These are phyloP conservation scores for Cheilosia grossa DNA, from an alignment of 2,888 invertebrate species.

Conservation along the genomic window DNA sequence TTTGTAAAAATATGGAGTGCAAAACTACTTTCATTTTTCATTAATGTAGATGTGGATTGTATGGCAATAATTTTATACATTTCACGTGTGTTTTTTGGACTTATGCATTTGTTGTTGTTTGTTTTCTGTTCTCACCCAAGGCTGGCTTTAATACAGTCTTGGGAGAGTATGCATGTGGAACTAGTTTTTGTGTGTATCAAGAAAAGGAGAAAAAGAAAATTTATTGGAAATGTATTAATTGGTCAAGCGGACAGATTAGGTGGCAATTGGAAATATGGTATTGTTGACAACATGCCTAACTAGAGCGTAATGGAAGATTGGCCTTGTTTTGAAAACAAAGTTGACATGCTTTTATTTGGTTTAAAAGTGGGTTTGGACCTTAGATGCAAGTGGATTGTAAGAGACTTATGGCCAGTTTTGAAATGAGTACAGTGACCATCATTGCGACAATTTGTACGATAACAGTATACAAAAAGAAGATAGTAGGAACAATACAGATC, in stretches of 20 bases:
- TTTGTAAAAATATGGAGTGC: conserved; percentile 43
- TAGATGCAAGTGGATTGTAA: background rate
- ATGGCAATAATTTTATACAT: conserved; percentile 31
- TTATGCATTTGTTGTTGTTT: background rate
- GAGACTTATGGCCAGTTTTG: too few relatives aligned
- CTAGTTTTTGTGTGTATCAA: conserved; percentile 29
- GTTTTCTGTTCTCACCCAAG: background rate
- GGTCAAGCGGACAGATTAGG: conserved; percentile 8
- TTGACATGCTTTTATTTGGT: too few relatives aligned
- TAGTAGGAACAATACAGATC: too few relatives aligned
- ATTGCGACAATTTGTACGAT: too few relatives aligned
- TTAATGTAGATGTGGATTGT: conserved; percentile 39
- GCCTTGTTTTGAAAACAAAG: conserved; percentile 12
- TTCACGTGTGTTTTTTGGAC: conserved; percentile 18
- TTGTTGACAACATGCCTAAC: conserved; percentile 10
- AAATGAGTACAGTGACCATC: too few relatives aligned
- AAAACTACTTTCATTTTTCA: conserved; percentile 73
- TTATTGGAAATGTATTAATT: background rate
- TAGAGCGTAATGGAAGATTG: conserved; percentile 19
- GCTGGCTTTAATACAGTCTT: conserved; percentile 11
- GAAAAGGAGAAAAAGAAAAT: conserved; percentile 1
- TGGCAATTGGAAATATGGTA: conserved; percentile 5
- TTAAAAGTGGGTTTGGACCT: background rate
- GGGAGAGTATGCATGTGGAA: conserved; percentile 7
- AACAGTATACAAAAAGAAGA: too few relatives aligned